Evolutionary conservation across 2,797 vertebrate genomes (phyloP), one percentile per base, ranked within the genome.

Genomic region (Halcyon smyrnensis): DNA sequence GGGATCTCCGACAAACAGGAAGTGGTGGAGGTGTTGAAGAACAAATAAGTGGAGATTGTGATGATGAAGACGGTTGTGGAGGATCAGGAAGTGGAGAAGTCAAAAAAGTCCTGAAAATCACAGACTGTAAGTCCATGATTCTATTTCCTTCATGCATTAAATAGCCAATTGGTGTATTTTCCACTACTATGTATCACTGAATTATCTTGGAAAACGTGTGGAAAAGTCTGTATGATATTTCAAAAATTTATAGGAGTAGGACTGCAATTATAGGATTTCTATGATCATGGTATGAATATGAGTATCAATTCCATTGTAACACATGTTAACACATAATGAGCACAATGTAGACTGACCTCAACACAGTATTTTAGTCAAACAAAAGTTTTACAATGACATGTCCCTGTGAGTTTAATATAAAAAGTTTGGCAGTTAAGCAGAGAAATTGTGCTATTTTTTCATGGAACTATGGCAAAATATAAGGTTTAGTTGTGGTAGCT

Each of bases 31-130:
- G 93, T 41, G 4, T 65, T 64, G 84, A 46, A 32, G 98, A 98
- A 7, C 97, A 95, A 24, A 97, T 98, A 96, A 99, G 99, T 15
- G 99, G 99, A 9, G 98, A 99, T 51, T 99, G 99, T 57, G 99
- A 99, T 23, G 99, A 99, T 13, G 99, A 99, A 93, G 99, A 99
- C 1, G 98, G 98, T 3, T 99, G 99, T 1, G 95, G 92, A 32
- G 98, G 98, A 51, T 99, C 99, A 6, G 99, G 99, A 56, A 98
- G 97, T 4, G 98, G 98, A 41, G 98, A 98, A 86, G 92, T 96
- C 23, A 98, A 93, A 68, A 98, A 95, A 92, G 87, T 89, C 2
- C 81, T 95, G 28, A 98, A 98, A 97, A 96, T 98, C 81, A 95
- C 98, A 87, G 97, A 99, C 96, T 73, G 98, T 99, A 96, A 99